phyloP scores from a whole-genome alignment of 2,888 invertebrate species.

The Cheilosia pagana region DNA sequence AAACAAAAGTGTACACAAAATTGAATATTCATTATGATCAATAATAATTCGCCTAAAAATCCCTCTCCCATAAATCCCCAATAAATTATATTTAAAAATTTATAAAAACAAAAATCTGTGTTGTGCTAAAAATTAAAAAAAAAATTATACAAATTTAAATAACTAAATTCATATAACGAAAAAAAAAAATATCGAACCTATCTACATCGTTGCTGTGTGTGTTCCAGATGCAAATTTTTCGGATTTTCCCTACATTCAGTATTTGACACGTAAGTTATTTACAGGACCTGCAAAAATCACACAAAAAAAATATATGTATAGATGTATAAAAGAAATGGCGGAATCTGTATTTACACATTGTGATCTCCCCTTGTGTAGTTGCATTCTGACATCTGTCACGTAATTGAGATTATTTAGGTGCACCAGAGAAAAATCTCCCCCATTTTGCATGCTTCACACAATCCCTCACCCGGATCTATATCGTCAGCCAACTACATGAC shows the following conservation, averaged over 20 bases:
- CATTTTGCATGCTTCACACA: slow-evolving; percentile 19
- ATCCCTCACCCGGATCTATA: background rate
- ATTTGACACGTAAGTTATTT: slow-evolving; percentile 87
- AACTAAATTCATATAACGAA: slow-evolving; percentile 13
- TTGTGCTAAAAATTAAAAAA: slow-evolving; percentile 29
- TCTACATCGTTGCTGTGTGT: slow-evolving; percentile 77
- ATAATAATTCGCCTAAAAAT: slow-evolving; percentile 1
- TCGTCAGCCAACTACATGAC: background rate
- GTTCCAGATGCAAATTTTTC: slow-evolving; percentile 87
- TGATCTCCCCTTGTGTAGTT: slow-evolving; percentile 24
- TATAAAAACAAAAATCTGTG: slow-evolving; percentile 34
- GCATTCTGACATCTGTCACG: slow-evolving; percentile 66
- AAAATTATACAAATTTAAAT: slow-evolving; percentile 24
- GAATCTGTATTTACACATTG: slow-evolving; percentile 9
- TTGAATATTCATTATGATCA: slow-evolving; percentile 1
- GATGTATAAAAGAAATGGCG: background rate
- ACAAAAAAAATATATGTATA: too few relatives aligned
- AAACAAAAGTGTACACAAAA: background rate
- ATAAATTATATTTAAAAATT: background rate
- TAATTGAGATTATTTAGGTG: slow-evolving; percentile 62
- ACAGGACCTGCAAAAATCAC: slow-evolving; percentile 33
- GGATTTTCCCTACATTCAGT: slow-evolving; percentile 87
- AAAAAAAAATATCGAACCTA: slow-evolving; percentile 30
- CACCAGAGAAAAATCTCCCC: slow-evolving; percentile 40
- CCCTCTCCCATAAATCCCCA: slow-evolving; percentile 10